Conservation (phyloP, 2,797 vertebrate genomes). For the Enteromius unitaeniatus region DNA sequence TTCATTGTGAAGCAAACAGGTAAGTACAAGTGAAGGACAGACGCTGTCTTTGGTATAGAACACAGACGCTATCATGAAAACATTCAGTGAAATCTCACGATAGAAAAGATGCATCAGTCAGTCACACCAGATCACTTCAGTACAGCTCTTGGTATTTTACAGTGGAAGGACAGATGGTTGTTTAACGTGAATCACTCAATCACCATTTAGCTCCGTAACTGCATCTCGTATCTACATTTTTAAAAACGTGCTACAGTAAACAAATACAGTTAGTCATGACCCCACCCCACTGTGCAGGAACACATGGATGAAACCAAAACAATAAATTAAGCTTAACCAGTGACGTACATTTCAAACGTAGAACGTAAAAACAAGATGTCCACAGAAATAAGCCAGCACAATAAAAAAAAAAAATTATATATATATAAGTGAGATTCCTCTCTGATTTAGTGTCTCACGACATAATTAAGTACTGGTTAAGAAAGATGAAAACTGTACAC, state of each 20-base stretch:
- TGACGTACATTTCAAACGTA: constrained; percentile 93
- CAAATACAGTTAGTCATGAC: constrained; percentile 93
- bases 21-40: constrained; percentile 68
- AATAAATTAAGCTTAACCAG: constrained; percentile 99
- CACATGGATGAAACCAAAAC: constrained; percentile 88
- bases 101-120: constrained; percentile 74
- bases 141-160: constrained; percentile 76
- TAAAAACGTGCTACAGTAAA: constrained; percentile 91
- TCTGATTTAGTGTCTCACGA: constrained; percentile 99
- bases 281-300: constrained; percentile 87
- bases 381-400: constrained; percentile 78
- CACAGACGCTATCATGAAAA: constrained; percentile 71
- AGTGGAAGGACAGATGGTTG: constrained; percentile 81
- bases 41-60: constrained; percentile 90
- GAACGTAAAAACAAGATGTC: constrained; percentile 80
- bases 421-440: constrained; percentile 81
- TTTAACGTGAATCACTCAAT: constrained; percentile 68
- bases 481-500: constrained; percentile 83
- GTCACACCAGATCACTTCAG: constrained; percentile 83
- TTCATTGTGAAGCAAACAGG: constrained; percentile 66
- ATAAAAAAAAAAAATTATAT: constrained; percentile 77
- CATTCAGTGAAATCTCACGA: constrained; percentile 72
- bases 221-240: constrained; percentile 72
- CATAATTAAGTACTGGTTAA: constrained; percentile 91
- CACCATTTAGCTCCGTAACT: constrained; percentile 74